Evolutionary conservation across 2,888 invertebrate species (phyloP).

Genomic region (Steinernema scapterisci): DNA sequence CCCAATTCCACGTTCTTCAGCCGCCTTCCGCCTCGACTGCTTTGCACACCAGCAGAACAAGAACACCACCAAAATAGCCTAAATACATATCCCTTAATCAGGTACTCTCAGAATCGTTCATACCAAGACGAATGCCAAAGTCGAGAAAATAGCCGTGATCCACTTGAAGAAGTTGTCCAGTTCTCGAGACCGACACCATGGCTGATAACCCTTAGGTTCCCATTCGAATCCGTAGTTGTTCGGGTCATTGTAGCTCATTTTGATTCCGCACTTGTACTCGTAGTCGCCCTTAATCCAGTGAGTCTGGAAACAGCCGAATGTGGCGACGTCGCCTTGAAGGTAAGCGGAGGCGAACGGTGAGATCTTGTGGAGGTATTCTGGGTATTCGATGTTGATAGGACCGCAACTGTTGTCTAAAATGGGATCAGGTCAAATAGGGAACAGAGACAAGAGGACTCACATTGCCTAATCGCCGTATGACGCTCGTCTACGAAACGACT

Average conservation of each 20-base stretch:
- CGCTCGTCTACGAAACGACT: slow-evolving; percentile 51
- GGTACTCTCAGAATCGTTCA: neutral
- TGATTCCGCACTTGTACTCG: slow-evolving; percentile 64
- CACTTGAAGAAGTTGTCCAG: slow-evolving; percentile 66
- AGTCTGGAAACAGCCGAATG: slow-evolving; percentile 65
- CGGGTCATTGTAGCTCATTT: slow-evolving; percentile 58
- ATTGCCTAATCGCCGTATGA: slow-evolving; percentile 28
- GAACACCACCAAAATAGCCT: slow-evolving; percentile 2
- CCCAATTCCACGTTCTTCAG: neutral
- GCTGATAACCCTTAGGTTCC: slow-evolving; percentile 63
- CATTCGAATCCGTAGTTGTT: slow-evolving; percentile 64
- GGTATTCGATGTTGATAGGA: slow-evolving; percentile 67
- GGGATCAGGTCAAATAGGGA: no score
- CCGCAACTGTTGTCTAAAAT: slow-evolving; percentile 66
- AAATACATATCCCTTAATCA: no score
- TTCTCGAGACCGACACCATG: slow-evolving; percentile 65
- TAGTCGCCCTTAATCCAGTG: slow-evolving; percentile 66
- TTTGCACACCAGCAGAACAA: slow-evolving; percentile 22
- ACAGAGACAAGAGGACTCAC: no score
- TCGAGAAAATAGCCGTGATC: slow-evolving; percentile 59
- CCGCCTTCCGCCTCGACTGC: neutral
- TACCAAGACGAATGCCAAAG: slow-evolving; percentile 47
- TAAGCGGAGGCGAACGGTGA: slow-evolving; percentile 63
- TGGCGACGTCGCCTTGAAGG: slow-evolving; percentile 63
- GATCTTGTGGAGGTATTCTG: slow-evolving; percentile 65